Evolutionary conservation across 2,113 vertebrate genomes (phyloP), one percentile per base, ranked within the genome.

Genomic region (Furnarius figulus): DNA sequence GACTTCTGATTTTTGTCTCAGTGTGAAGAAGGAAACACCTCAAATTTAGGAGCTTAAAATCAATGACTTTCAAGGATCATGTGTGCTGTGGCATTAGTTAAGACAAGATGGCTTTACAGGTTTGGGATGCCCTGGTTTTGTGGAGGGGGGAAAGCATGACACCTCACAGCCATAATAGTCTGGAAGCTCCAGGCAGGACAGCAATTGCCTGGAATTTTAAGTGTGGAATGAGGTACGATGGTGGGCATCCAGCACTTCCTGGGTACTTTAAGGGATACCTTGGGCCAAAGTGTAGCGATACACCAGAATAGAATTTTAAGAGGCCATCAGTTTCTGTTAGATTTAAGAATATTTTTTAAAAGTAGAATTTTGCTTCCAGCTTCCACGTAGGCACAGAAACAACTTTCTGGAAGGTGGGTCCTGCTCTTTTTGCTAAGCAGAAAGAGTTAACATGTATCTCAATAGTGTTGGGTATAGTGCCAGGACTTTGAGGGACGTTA

Each of bases 221-320:
- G 13, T 9, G 12, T 55, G 30, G 25, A 42, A 5, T 25, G 22
- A 44, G 71, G 9, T 42, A 20, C 11, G 39, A 28, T 39, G 78
- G 30, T 7, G 11, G 49, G 37, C 62, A 83, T 49, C 0, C 1
- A 65, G 0, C 37, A 67, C 44, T 46, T 53, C 66, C 35, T 37
- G 40, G 3, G 1, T 31, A n/a, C 22, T n/a, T 49, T 2, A 37
- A 47, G 44, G 25, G 18, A 52, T 68, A 3, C 0, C 0, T 20
- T 82, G 37, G 55, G 33, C 42, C 85, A 16, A 16, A 30, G 7
- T 27, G 5, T 22, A 14, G n/a, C 68, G 73, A 12, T 82, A 12
- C 1, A n/a, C 6, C 18, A 52, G 58, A 68, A 42, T 11, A 37
- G 35, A 61, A 15, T 28, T 59, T 62, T 52, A 22, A n/a, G 59